Conservation (phyloP, 2,113 vertebrate species). For the Rhinoderma darwinii region DNA sequence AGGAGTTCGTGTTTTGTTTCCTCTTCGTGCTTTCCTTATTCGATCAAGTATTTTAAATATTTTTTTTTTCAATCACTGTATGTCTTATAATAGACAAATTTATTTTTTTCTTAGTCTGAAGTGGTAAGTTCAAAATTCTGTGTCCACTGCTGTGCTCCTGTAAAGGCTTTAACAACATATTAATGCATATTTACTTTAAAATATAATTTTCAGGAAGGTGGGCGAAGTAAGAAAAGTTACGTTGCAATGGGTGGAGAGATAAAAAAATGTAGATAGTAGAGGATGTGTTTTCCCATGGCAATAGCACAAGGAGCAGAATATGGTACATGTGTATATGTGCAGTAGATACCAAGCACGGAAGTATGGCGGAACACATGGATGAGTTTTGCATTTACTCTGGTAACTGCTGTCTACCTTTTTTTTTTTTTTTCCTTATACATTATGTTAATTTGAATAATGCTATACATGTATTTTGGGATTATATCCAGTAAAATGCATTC, state of each 20-base stretch:
- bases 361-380: background rate
- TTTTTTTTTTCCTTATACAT: background rate
- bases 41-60: slow-evolving; percentile 30
- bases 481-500: background rate
- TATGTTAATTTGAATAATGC: background rate
- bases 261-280: background rate
- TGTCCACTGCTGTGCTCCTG: background rate
- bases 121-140: background rate
- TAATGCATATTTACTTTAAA: background rate
- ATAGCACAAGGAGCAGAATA: background rate
- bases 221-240: background rate
- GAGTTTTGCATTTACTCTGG: background rate
- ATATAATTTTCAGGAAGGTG: background rate
- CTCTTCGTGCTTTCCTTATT: slow-evolving; percentile 68
- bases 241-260: background rate
- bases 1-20: slow-evolving; percentile 65
- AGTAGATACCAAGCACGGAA: background rate
- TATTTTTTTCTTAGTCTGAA: slow-evolving; percentile 48
- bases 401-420: background rate
- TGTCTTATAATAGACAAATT: background rate
- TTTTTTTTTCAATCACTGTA: background rate
- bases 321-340: background rate
- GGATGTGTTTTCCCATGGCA: background rate
- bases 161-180: background rate
- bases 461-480: background rate